Percentiles rank a stretch among this genome's conserved stretches.
Conservation (phyloP, 2,888 invertebrate genomes). For the Tenthredo amoena region DNA sequence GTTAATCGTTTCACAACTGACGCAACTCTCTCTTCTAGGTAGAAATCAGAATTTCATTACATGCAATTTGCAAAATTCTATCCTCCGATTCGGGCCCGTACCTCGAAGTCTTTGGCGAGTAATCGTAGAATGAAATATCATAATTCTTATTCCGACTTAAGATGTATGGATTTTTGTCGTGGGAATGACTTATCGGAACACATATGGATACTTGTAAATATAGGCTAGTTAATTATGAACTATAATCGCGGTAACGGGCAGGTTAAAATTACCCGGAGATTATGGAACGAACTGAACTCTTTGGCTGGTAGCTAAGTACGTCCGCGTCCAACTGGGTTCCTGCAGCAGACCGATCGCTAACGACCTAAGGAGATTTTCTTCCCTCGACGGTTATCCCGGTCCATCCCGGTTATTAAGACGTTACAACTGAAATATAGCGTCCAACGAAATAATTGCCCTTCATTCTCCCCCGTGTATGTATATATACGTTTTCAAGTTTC, state of each 20-base stretch:
- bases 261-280: conserved; percentile 37
- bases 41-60: no score
- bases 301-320: conserved; percentile 13
- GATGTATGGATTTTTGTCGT: no score
- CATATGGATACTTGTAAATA: background rate
- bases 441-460: conserved; percentile 73
- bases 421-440: conserved; percentile 74
- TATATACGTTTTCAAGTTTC: conserved; percentile 17
- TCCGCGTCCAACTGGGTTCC: conserved; percentile 18
- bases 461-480: conserved; percentile 26
- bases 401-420: conserved; percentile 74
- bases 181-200: background rate
- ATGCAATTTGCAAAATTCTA: no score
- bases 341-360: conserved; percentile 40
- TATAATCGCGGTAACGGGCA: conserved; percentile 19
- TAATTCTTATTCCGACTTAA: no score
- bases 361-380: conserved; percentile 36
- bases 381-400: conserved; percentile 40
- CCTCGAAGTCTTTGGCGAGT: no score
- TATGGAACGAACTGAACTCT: conserved; percentile 29
- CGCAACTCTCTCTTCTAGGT: no score
- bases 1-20: no score
- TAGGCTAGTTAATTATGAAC: conserved; percentile 4
- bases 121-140: no score
- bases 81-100: no score